These are phyloP conservation scores for Silurus glanis DNA, from an alignment of 2,113 vertebrate species.

Conservation along the genomic window DNA sequence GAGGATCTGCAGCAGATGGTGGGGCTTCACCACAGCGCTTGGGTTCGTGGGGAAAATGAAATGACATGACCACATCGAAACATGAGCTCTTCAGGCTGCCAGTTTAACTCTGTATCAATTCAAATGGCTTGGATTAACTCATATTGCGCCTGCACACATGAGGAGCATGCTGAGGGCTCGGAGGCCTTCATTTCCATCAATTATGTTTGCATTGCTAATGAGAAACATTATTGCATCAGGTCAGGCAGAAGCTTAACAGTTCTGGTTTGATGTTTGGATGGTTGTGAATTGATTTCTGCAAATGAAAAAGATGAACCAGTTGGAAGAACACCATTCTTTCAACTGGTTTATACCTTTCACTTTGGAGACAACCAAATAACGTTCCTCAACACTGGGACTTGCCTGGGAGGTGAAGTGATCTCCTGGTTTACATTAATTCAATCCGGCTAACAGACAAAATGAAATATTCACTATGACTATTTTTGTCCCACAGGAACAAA, in stretches of 20 bases:
- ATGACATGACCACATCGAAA: neutral
- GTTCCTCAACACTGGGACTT: neutral
- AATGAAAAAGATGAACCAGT: neutral
- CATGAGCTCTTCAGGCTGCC: neutral
- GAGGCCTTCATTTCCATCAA: neutral
- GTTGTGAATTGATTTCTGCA: neutral
- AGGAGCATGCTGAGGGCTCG: neutral
- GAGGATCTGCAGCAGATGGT: neutral
- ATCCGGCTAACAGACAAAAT: no score
- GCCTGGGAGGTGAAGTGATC: no score
- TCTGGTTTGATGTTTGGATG: neutral
- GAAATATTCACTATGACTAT: no score
- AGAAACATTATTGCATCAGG: neutral
- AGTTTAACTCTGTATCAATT: neutral
- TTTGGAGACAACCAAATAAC: neutral
- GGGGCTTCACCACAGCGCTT: neutral
- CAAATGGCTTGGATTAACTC: neutral
- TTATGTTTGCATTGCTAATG: neutral
- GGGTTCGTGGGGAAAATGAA: neutral
- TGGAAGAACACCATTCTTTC: neutral
- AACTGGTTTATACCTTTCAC: neutral
- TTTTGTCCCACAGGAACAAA: no score
- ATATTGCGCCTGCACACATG: neutral
- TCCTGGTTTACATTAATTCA: no score
- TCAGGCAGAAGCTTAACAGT: neutral